Evolutionary conservation across 2,113 vertebrate genomes (phyloP).

Genomic region (Propithecus coquereli): DNA sequence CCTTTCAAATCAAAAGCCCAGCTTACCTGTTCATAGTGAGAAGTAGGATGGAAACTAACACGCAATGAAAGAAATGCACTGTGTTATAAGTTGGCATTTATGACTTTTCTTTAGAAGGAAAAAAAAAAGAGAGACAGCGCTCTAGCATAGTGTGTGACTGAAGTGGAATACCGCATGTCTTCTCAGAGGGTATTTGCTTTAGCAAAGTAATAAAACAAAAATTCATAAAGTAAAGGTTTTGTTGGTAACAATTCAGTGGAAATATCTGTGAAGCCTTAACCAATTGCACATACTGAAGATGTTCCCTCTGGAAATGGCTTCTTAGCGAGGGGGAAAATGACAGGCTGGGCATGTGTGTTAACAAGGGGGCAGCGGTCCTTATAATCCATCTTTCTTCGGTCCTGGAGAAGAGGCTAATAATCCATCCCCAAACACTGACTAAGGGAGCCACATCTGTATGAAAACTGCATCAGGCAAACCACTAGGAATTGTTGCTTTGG

Average conservation of each 20-base stretch:
- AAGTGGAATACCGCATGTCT: not conserved
- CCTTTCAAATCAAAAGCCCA: not conserved
- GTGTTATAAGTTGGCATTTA: not conserved
- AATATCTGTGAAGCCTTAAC: slow-evolving; percentile 47
- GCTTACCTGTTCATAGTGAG: not conserved
- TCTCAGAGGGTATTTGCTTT: slow-evolving; percentile 43
- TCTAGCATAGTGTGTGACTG: not conserved
- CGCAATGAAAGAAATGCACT: not conserved
- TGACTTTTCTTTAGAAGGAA: not conserved
- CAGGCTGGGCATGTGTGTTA: accelerated
- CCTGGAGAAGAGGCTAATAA: not conserved
- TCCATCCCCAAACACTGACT: accelerated
- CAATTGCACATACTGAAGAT: not conserved
- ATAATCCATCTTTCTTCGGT: accelerated
- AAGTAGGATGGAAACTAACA: not conserved
- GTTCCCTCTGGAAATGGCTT: not conserved
- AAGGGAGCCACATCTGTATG: not conserved
- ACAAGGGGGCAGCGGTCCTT: accelerated
- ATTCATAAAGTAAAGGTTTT: slow-evolving; percentile 58
- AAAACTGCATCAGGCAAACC: not conserved
- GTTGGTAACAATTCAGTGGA: slow-evolving; percentile 57
- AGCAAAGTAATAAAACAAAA: slow-evolving; percentile 59
- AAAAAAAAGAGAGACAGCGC: not conserved
- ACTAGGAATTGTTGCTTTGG: not conserved
- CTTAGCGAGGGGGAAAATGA: accelerated